Evolutionary conservation across 2,113 vertebrate genomes (phyloP), one percentile per base, ranked within the genome.

Genomic region (Ailurus styani): DNA sequence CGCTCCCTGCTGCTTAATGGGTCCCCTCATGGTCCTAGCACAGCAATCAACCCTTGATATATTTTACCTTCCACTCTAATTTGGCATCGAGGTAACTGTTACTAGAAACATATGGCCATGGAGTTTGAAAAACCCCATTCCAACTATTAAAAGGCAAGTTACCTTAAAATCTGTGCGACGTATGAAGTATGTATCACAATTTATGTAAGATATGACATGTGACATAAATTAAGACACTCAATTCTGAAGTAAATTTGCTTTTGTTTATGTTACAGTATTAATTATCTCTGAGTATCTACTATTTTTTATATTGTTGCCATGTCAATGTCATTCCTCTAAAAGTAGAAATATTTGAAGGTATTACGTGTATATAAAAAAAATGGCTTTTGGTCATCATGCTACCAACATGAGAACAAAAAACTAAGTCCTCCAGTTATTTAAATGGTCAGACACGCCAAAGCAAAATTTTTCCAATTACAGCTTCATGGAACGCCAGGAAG

Each of bases 401-500:
- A 66, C n/a, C 60, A 90, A 87, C 5, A 60, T 82, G 20, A 68
- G 42, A 55, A 75, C n/a, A 95, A 81, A 93, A 88, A 77, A 77
- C 34, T 31, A 50, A 12, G 15, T 68, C 40, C 89, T 75, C 29
- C 34, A 81, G 42, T 87, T 62, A 77, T 72, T 90, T 93, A 83
- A 94, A 57, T 5, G 42, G 70, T 91, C 88, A 14, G 97, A 96
- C 66, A 55, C 29, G 15, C 15, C 70, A 14, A 52, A 45, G 13
- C 34, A 89, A 90, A 96, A 97, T 20, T 12, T 47, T 88, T 94
- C 96, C 78, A 93, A 31, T 50, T 7, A 57, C 92, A 54, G 86
- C 92, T 96, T 98, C 93, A 83, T 25, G 64, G 86, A 66, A 94
- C 75, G 79, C 40, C 34, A 91, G 91, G 93, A 70, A 54, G 86